Base-by-base conservation (phyloP, 2,797 vertebrate species). In the Miichthys miiuy region DNA sequence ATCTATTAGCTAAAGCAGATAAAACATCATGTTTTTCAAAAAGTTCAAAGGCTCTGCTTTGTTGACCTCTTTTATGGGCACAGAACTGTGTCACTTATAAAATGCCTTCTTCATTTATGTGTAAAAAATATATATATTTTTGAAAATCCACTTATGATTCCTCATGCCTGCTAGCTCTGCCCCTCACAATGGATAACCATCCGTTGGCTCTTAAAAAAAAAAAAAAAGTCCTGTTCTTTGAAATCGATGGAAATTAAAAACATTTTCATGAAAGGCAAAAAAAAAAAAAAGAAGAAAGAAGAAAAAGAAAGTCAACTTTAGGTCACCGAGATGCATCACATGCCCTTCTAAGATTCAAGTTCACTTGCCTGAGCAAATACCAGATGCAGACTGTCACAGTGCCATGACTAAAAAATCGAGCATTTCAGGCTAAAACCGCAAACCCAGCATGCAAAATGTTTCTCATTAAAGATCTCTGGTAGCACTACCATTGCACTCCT, bases 371-470 rank as follows among this genome's bases (percentile, higher is more conserved):
- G 6, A 57, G 61, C 21, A 72, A 77, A 87, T 77, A 60, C 77
- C 85, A 83, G 77, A 84, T 83, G 68, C 85, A 52, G 72, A 72
- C 65, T 64, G 78, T 79, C 68, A 71, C 58, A 62, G 50, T 73
- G 76, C 73, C 42, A 30, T 61, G 77, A 86, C 65, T 64, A 46
- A 72, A 85, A 38, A 88, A 63, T 27, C 0, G 0, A 82, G 63
- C 30, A 17, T 67, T 77, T 79, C 64, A 47, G 14, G 72, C 63
- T 72, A 51, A 73, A 82, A 79, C 71, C 68, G 0, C 85, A 82
- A 80, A 81, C 83, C 72, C n/a, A 65, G 73, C 74, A 68, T 67
- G 75, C 62, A 63, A 67, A 86, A 66, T 86, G 81, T 80, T 87
- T 86, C 73, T 88, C 68, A 86, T 88, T 79, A 73, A 20, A 52